Evolutionary conservation across 1,140 invertebrate genomes (phyloP), one percentile per base, ranked within the genome.

Genomic region (Trypoxylus dichotomus): DNA sequence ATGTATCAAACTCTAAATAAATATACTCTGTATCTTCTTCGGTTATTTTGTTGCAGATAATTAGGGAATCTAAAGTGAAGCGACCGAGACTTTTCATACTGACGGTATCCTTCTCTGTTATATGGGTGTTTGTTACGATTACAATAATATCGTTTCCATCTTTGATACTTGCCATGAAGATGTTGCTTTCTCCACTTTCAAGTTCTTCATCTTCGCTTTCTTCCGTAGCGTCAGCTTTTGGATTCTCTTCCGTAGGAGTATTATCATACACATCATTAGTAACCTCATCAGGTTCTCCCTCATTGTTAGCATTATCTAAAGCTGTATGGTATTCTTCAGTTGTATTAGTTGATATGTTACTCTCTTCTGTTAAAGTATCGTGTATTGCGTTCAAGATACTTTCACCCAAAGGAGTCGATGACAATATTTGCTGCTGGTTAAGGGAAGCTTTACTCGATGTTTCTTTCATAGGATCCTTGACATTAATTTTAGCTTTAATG

Each of bases 191-290:
- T n/a, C 77, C 74, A 68, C 74, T 60, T 42, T 60, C 77, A 15
- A 78, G 41, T n/a, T 76, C 77, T 74, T 78, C 77, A 76, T 78
- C 77, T 24, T 78, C 77, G 13, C 72, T 74, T 42, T 25, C 19
- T 13, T 74, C 41, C 2, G 19, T 21, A 11, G 19, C 19, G 11
- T 74, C 72, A 7, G 13, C n/a, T 11, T 68, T 6, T 19, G 15
- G 47, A 68, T 10, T 27, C 11, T 68, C 60, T 27, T 68, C 25
- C 2, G 60, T 27, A 7, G 27, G 7, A 1, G 13, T 21, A 41
- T 74, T 29, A 24, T 32, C 21, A 29, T 27, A 25, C 1, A 41
- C 68, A 5, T 73, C 24, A 63, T 27, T 42, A 13, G n/a, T 42
- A 15, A 63, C 8, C 11, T n/a, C 13, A 41, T 24, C 74, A 1